Evolutionary conservation across 2,113 vertebrate genomes (phyloP), one percentile per base, ranked within the genome.

Genomic region (Clupea harengus): DNA sequence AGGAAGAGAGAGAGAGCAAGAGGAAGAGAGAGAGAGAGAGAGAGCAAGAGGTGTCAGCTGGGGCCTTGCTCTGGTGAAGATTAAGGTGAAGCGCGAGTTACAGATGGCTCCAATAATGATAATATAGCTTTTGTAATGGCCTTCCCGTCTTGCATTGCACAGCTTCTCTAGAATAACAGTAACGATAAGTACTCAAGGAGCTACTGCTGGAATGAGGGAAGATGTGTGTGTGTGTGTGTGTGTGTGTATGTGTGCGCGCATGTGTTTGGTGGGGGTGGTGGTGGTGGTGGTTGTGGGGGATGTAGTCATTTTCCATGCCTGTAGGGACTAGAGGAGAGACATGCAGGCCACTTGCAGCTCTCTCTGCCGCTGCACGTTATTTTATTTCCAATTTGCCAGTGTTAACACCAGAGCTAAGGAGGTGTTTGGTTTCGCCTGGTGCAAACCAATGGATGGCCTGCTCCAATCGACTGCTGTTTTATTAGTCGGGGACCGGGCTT

Each of bases 101-200:
- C 94, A 95, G 93, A 94, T 93, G 93, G 93, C 88, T 20, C 92
- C 90, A 93, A 92, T 94, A 92, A 94, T 92, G 92, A 93, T 94
- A 92, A 92, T 93, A 92, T 93, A 92, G 92, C 91, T 87, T 89
- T 85, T 89, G 92, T 94, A 94, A 94, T 92, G 91, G 92, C 45
- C 64, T 78, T 18, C 64, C 57, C 25, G 60, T 49, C 64, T 49
- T 47, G 60, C 83, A 46, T 39, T 25, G 52, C 39, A 64, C 57
- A 84, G 64, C 83, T 84, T 84, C 64, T 47, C 28, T 49, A 49
- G 47, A 75, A 45, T 17, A 84, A 28, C 64, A 72, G 83, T 84
- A n/a, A 52, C 10, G 45, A 32, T 22, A 4, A 64, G 67, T 3
- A 46, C 9, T 22, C 54, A 45, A 7, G 6, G 39, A 67, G 82